phyloP scores from a whole-genome alignment of 1,140 invertebrate species.

The Leptoteleia sp. region DNA sequence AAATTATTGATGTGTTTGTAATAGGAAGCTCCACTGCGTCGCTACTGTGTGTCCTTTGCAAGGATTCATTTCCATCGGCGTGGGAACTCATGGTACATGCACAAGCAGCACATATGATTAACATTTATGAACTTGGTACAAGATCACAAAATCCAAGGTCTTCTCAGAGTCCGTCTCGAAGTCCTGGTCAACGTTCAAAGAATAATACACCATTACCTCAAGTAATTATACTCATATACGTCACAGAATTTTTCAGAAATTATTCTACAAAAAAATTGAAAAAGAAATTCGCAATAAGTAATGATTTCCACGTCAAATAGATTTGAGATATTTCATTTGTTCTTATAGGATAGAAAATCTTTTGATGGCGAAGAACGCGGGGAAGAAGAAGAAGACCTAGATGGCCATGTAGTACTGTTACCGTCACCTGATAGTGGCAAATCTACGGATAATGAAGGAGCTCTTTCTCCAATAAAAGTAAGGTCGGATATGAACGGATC shows the following conservation, averaged over 20 bases:
- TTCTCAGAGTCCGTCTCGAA: conserved; percentile 69
- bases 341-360: conserved; percentile 70
- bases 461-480: conserved; percentile 77
- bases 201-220: conserved; percentile 70
- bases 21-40: conserved; percentile 81
- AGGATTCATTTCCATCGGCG: conserved; percentile 87
- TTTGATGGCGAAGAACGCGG: conserved; percentile 73
- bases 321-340: conserved; percentile 27
- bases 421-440: conserved; percentile 78
- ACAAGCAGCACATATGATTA: conserved; percentile 90
- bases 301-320: conserved; percentile 2
- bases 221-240: conserved; percentile 53
- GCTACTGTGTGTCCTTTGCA: conserved; percentile 88
- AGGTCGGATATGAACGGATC: conserved; percentile 74
- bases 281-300: conserved; percentile 1
- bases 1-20: too few species aligned
- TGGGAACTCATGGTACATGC: conserved; percentile 92
- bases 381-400: conserved; percentile 74
- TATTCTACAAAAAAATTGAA: too few species aligned
- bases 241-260: too few species aligned
- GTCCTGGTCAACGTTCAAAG: conserved; percentile 63
- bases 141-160: conserved; percentile 75
- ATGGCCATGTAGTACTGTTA: conserved; percentile 72
- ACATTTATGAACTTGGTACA: conserved; percentile 88
- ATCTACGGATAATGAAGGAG: conserved; percentile 78